Evolutionary conservation across 1,140 invertebrate species (phyloP).

Genomic region (Contarinia nasturtii): DNA sequence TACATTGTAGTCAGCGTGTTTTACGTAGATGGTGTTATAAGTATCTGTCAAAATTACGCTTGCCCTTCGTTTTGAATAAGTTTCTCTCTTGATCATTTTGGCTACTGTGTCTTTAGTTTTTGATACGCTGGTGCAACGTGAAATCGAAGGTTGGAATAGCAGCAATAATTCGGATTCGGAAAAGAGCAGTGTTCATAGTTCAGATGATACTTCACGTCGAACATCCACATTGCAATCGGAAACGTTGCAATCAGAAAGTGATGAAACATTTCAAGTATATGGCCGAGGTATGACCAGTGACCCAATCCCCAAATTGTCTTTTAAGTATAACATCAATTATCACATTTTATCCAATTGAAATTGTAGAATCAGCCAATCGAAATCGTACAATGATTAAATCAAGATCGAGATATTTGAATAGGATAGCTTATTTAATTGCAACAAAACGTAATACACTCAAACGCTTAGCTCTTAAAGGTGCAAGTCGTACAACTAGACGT

Average conservation of each 20-base stretch:
- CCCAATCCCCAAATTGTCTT: too few relatives aligned
- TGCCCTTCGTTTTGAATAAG: too few relatives aligned
- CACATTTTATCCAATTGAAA: too few relatives aligned
- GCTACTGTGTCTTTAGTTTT: slow-evolving; percentile 43
- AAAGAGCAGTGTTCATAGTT: slow-evolving; percentile 14
- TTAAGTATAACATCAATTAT: too few relatives aligned
- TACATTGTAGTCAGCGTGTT: too few relatives aligned
- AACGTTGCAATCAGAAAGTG: slow-evolving; percentile 1
- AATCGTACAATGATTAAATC: background rate
- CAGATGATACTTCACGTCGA: slow-evolving; percentile 4
- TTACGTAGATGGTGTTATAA: too few relatives aligned
- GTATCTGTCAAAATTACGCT: too few relatives aligned
- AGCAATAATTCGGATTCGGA: slow-evolving; percentile 30
- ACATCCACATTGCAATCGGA: slow-evolving; percentile 6
- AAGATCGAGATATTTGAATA: slow-evolving; percentile 11
- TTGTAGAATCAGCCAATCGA: too few relatives aligned
- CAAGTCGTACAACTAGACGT: slow-evolving; percentile 2
- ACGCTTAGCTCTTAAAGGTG: slow-evolving; percentile 16
- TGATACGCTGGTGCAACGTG: slow-evolving; percentile 77
- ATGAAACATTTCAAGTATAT: background rate
- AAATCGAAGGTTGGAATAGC: slow-evolving; percentile 52
- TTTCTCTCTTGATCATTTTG: too few relatives aligned
- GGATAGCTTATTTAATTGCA: slow-evolving; percentile 21
- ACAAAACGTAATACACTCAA: slow-evolving; percentile 18
- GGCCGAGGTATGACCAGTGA: too few relatives aligned